These are phyloP conservation scores for Heliocidaris tuberculata DNA, from an alignment of 35 echinoderm and acorn worm species.

Conservation along the genomic window DNA sequence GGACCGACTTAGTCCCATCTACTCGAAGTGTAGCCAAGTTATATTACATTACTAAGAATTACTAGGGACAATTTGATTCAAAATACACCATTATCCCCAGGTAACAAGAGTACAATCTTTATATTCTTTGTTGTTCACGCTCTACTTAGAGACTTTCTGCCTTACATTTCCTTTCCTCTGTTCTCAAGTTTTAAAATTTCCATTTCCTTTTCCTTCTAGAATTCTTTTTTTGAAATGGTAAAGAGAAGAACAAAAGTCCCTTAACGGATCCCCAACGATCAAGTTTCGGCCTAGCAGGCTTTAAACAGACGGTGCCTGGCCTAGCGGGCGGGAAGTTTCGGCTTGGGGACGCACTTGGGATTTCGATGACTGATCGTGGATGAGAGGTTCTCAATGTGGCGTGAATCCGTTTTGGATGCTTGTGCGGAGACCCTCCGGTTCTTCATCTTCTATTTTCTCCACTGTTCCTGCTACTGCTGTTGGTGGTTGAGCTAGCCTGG, in stretches of 20 bases:
- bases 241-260: background rate
- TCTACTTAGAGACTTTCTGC: background rate
- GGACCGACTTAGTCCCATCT: no score
- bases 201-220: background rate
- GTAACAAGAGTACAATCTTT: background rate
- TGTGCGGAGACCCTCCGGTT: background rate
- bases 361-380: background rate
- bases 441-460: background rate
- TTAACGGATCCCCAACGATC: background rate
- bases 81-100: background rate
- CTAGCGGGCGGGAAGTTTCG: constrained; percentile 13
- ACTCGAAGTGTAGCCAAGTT: no score
- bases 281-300: background rate
- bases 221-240: background rate
- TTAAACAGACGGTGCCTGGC: background rate
- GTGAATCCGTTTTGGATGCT: constrained; percentile 1
- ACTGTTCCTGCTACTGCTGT: background rate
- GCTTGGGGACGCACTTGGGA: background rate
- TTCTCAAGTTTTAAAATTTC: background rate
- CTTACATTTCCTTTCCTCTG: background rate
- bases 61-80: background rate
- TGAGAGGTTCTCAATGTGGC: background rate
- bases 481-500: background rate
- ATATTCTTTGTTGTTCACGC: background rate
- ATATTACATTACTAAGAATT: background rate